These are phyloP conservation scores for Drosophila kikkawai DNA, from an alignment of 1,140 invertebrate genomes.

Conservation along the genomic window DNA sequence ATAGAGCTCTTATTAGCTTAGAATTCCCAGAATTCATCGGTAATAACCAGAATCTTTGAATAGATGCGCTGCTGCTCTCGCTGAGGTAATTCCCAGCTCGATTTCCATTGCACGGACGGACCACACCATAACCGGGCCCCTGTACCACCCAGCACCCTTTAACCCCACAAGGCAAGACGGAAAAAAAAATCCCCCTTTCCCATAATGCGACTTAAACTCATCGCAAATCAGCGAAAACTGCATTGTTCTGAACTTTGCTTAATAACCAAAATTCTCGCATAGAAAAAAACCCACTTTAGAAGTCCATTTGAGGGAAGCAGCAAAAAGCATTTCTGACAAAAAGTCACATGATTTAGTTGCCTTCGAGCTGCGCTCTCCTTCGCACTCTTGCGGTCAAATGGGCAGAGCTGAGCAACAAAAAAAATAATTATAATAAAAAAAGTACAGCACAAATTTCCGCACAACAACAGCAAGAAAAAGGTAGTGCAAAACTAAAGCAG, in stretches of 20 bases:
- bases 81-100: slow-evolving; percentile 38
- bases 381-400: slow-evolving; percentile 28
- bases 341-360: slow-evolving; percentile 79
- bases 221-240: slow-evolving; percentile 55
- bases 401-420: slow-evolving; percentile 9
- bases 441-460: slow-evolving; percentile 67
- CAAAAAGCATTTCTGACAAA: slow-evolving; percentile 49
- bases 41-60: slow-evolving; percentile 17
- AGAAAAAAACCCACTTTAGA: slow-evolving; percentile 50
- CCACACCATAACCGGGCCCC: slow-evolving; percentile 13
- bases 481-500: slow-evolving; percentile 63
- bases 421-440: slow-evolving; percentile 23
- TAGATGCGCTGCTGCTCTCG: slow-evolving; percentile 17
- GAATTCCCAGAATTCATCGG: slow-evolving; percentile 44
- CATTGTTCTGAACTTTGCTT: slow-evolving; percentile 71
- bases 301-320: slow-evolving; percentile 30
- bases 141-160: slow-evolving; percentile 4
- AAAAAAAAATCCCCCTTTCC: slow-evolving; percentile 32
- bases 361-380: slow-evolving; percentile 29
- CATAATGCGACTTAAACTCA: slow-evolving; percentile 37
- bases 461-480: slow-evolving; percentile 52
- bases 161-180: slow-evolving; percentile 1
- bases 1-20: slow-evolving; percentile 19
- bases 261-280: slow-evolving; percentile 74
- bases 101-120: slow-evolving; percentile 27